Percentiles rank a stretch among this genome's conserved stretches.
Evolutionary conservation across 2,113 vertebrate species (phyloP).

Genomic region (Oophaga pumilio): DNA sequence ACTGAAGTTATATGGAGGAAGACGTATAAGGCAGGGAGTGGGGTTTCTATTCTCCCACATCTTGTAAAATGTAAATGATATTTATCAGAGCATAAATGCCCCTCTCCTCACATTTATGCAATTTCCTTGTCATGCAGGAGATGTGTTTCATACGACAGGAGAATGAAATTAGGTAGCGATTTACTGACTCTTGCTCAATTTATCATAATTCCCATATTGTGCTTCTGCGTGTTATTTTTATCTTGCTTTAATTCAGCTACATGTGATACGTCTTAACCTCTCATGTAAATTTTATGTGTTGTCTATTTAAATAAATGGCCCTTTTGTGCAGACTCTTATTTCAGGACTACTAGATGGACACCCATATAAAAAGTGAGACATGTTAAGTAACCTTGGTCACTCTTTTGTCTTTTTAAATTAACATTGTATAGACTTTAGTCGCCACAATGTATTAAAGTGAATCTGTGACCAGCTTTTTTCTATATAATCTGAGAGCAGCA

Average conservation of each 20-base stretch:
- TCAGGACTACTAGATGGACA: no score
- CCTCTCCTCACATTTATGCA: background rate
- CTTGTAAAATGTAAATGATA: constrained; percentile 34
- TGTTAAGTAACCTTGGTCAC: background rate
- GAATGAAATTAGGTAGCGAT: constrained; percentile 15
- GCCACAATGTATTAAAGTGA: background rate
- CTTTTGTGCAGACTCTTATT: background rate
- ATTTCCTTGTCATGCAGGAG: constrained; percentile 38
- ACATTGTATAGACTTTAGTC: background rate
- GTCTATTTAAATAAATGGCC: background rate
- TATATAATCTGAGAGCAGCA: no score
- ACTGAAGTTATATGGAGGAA: background rate
- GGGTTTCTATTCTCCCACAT: background rate
- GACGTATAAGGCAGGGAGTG: constrained; percentile 7
- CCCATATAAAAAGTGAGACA: background rate
- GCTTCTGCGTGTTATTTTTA: constrained; percentile 39
- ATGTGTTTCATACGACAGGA: constrained; percentile 34
- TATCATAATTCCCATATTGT: constrained; percentile 48
- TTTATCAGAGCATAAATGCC: background rate
- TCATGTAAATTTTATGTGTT: background rate
- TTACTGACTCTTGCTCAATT: constrained; percentile 24
- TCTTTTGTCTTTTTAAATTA: background rate
- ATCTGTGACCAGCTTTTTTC: no score
- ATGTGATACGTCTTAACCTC: background rate
- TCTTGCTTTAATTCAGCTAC: constrained; percentile 8